phyloP scores from a whole-genome alignment of 1,140 invertebrate genomes.

The Eumeta japonica region DNA sequence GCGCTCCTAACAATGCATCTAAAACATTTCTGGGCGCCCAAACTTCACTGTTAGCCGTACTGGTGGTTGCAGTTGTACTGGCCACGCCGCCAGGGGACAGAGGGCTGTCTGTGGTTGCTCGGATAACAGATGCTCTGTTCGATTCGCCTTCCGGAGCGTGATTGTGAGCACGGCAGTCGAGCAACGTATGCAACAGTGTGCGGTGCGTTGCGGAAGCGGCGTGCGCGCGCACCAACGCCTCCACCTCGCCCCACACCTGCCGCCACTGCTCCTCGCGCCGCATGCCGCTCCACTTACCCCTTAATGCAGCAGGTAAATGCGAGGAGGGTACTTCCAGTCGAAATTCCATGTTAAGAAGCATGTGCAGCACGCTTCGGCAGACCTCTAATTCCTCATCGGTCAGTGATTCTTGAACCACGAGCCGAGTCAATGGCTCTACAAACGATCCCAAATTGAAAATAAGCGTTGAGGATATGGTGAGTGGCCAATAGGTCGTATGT shows the following conservation, averaged over 20 bases:
- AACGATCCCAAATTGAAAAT: slow-evolving; percentile 86
- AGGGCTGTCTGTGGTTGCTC: slow-evolving; percentile 79
- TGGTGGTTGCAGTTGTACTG: slow-evolving; percentile 30
- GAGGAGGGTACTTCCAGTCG: slow-evolving; percentile 73
- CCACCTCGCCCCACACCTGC: slow-evolving; percentile 85
- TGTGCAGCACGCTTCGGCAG: slow-evolving; percentile 85
- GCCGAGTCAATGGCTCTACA: slow-evolving; percentile 74
- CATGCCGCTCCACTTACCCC: slow-evolving; percentile 60
- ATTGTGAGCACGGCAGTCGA: slow-evolving; percentile 68
- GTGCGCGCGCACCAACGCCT: slow-evolving; percentile 78
- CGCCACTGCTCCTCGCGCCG: slow-evolving; percentile 87
- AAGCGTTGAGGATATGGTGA: slow-evolving; percentile 86
- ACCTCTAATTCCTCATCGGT: slow-evolving; percentile 83
- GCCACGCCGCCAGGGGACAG: slow-evolving; percentile 67
- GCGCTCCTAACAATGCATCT: slow-evolving; percentile 64
- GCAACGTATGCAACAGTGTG: slow-evolving; percentile 78
- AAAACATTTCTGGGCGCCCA: slow-evolving; percentile 60
- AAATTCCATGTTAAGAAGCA: slow-evolving; percentile 78
- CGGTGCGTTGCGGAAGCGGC: slow-evolving; percentile 68
- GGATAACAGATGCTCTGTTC: slow-evolving; percentile 69
- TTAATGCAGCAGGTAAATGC: slow-evolving; percentile 32
- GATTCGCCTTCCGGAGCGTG: slow-evolving; percentile 44
- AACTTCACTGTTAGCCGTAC: slow-evolving; percentile 34
- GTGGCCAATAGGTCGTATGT: slow-evolving; percentile 88
- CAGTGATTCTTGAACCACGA: slow-evolving; percentile 82